These are phyloP conservation scores for Metalampra italica DNA, from an alignment of 2,888 invertebrate species.

Conservation along the genomic window DNA sequence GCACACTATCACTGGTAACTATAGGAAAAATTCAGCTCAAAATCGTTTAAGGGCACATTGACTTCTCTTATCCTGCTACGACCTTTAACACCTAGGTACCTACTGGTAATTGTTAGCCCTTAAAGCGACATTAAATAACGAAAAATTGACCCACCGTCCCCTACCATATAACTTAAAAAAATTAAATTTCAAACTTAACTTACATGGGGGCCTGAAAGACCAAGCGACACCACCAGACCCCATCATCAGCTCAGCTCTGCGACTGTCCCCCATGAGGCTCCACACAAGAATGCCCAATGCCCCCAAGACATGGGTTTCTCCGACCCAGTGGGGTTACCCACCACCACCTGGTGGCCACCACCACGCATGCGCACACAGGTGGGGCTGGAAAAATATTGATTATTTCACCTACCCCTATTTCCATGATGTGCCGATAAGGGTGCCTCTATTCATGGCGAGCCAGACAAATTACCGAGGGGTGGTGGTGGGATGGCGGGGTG, in stretches of 20 bases:
- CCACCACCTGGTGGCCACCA: slow-evolving; percentile 59
- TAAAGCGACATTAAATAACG: no score
- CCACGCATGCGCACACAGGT: slow-evolving; percentile 65
- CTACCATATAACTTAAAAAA: no score
- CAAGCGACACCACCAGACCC: slow-evolving; percentile 7
- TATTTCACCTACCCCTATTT: slow-evolving; percentile 57
- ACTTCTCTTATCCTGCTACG: no score
- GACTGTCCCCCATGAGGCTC: slow-evolving; percentile 35
- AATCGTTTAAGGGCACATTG: no score
- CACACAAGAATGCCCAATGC: slow-evolving; percentile 56
- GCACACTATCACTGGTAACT: no score
- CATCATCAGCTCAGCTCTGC: slow-evolving; percentile 8
- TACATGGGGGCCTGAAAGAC: slow-evolving; percentile 31
- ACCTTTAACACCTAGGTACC: no score
- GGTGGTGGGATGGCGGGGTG: slow-evolving; percentile 21
- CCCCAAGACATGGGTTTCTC: slow-evolving; percentile 45
- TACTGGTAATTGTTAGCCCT: no score
- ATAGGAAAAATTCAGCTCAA: no score
- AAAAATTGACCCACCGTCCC: no score
- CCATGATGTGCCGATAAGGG: slow-evolving; percentile 67
- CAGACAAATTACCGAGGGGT: slow-evolving; percentile 60
- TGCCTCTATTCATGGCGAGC: slow-evolving; percentile 46
- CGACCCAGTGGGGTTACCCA: slow-evolving; percentile 45
- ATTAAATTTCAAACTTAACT: slow-evolving; percentile 17
- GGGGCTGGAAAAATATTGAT: slow-evolving; percentile 70